Percentiles rank a stretch among this genome's conserved stretches.
These are phyloP conservation scores for Xanthorhoe designata DNA, from an alignment of 2,888 invertebrate genomes.

Conservation along the genomic window DNA sequence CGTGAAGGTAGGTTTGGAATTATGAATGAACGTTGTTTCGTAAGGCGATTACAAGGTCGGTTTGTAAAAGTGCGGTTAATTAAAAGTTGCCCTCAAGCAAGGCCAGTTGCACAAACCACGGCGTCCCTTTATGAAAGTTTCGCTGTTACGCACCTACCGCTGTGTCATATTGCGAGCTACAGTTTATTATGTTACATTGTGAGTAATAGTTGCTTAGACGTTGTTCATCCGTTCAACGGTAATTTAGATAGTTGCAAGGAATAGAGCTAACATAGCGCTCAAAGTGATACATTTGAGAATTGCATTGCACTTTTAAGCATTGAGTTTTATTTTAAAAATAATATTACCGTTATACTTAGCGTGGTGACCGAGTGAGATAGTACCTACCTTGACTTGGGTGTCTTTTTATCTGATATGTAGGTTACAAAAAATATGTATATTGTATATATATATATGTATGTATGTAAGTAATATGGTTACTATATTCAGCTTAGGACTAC, in stretches of 20 bases:
- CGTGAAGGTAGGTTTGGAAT: conserved; percentile 12
- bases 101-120: conserved; percentile 51
- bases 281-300: not conserved
- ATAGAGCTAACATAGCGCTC: not conserved
- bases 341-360: no score
- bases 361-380: no score
- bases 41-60: conserved; percentile 66
- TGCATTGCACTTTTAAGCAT: no score
- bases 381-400: no score
- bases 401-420: no score
- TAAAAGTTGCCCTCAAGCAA: conserved; percentile 63
- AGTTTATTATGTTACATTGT: conserved; percentile 20
- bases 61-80: conserved; percentile 70
- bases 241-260: not conserved
- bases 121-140: conserved; percentile 37
- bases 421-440: no score
- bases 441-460: no score
- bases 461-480: no score
- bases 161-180: conserved; percentile 6
- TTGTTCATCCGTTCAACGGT: not conserved
- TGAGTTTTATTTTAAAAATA: not conserved
- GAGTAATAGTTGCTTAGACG: not conserved
- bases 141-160: conserved; percentile 3
- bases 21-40: conserved; percentile 52
- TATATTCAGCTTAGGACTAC: no score